Evolutionary conservation across 2,888 invertebrate species (phyloP).

Genomic region (Tetropium fuscum): DNA sequence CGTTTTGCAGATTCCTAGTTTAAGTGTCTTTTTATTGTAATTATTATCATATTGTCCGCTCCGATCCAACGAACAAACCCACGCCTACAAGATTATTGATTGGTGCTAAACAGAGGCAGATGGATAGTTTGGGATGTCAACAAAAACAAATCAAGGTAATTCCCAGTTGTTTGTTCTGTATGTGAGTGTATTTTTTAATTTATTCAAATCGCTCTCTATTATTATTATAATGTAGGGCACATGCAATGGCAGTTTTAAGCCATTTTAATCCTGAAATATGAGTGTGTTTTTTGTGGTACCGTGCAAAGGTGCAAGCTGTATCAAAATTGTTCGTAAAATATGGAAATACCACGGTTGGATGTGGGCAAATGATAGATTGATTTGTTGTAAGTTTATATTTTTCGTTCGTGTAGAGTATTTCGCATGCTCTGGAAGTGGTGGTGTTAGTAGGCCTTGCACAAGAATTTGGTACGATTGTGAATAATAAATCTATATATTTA

Average conservation of each 20-base stretch:
- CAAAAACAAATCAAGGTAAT: constrained; percentile 50
- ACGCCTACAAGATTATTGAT: constrained; percentile 14
- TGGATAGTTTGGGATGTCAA: constrained; percentile 53
- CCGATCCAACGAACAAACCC: constrained; percentile 32
- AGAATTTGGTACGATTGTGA: no score
- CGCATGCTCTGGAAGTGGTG: no score
- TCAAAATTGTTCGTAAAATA: neutral
- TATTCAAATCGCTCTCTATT: constrained; percentile 1
- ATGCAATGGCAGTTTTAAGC: neutral
- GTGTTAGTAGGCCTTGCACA: no score
- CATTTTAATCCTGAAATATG: neutral
- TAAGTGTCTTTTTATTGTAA: constrained; percentile 37
- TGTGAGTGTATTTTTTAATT: neutral
- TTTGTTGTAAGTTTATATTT: no score
- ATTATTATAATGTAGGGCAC: neutral
- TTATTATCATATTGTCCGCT: constrained; percentile 25
- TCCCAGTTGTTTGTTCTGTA: neutral
- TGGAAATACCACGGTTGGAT: no score
- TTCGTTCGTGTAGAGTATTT: no score
- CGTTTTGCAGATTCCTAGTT: constrained; percentile 29
- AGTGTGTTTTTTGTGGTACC: neutral
- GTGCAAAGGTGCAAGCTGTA: neutral
- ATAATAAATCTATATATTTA: no score
- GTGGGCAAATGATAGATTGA: no score
- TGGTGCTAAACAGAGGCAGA: constrained; percentile 34